A percentile compares a stretch with the other conserved stretches of the same genome.
These are phyloP conservation scores for Pollicipes pollicipes DNA, from an alignment of 1,140 invertebrate species.

Conservation along the genomic window DNA sequence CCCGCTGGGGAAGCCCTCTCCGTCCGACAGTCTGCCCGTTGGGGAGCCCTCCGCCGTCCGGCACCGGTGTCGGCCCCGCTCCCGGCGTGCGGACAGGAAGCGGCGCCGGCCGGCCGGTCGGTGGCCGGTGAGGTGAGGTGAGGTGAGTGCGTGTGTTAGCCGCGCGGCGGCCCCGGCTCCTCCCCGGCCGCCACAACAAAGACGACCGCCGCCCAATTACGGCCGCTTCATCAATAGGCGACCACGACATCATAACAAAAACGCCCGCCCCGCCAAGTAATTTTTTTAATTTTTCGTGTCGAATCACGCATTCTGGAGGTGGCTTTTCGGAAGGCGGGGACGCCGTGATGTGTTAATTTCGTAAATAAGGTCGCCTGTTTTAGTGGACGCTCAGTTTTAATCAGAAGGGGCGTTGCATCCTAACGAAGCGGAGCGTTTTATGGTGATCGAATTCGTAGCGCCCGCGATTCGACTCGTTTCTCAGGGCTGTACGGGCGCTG, in stretches of 20 bases:
- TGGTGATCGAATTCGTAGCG: neutral
- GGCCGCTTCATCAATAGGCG: neutral
- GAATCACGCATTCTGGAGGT: neutral
- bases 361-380: neutral
- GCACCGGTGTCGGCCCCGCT: too few species aligned
- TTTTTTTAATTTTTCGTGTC: conserved; percentile 1
- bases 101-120: too few species aligned
- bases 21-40: too few species aligned
- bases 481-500: too few species aligned
- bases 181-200: neutral
- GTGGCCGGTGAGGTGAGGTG: too few species aligned
- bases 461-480: too few species aligned
- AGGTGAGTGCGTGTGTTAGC: neutral
- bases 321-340: too few species aligned
- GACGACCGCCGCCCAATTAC: neutral
- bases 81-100: too few species aligned
- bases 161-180: neutral
- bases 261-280: neutral
- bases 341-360: neutral
- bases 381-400: neutral
- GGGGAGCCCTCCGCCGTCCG: too few species aligned
- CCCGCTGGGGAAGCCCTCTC: too few species aligned
- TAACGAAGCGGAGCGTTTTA: neutral
- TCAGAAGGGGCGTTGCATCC: neutral
- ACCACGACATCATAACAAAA: neutral